Evolutionary conservation across 2,888 invertebrate species (phyloP).

Genomic region (Cylindroiulus punctatus): DNA sequence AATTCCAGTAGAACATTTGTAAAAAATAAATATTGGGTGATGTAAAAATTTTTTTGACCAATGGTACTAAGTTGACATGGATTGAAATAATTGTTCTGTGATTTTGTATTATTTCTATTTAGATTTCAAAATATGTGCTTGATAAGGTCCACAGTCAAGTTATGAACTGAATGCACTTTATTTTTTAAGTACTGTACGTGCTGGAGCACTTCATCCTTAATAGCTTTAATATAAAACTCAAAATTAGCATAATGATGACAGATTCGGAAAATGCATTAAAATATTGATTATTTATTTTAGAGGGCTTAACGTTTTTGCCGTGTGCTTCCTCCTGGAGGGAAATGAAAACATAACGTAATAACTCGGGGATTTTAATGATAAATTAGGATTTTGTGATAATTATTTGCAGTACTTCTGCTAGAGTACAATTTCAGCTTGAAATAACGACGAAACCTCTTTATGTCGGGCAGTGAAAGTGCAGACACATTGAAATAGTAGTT

Average conservation of each 20-base stretch:
- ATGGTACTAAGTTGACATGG: neutral
- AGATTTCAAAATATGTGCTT: neutral
- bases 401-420: neutral
- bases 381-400: neutral
- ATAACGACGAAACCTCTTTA: too few relatives aligned
- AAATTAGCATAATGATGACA: neutral
- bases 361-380: neutral
- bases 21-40: too few relatives aligned
- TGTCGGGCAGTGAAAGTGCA: too few relatives aligned
- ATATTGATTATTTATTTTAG: neutral
- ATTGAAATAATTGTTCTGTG: neutral
- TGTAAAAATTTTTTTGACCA: too few relatives aligned
- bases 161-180: neutral
- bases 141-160: neutral
- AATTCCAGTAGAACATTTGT: too few relatives aligned
- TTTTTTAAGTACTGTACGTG: neutral
- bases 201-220: neutral
- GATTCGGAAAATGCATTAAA: constrained; percentile 5
- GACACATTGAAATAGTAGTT: too few relatives aligned
- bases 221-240: neutral
- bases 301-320: neutral
- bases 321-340: neutral
- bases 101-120: neutral
- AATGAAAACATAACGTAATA: neutral
- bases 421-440: too few relatives aligned